Evolutionary conservation across 2,888 invertebrate genomes (phyloP).

Genomic region (Harpagoxenus sublaevis): DNA sequence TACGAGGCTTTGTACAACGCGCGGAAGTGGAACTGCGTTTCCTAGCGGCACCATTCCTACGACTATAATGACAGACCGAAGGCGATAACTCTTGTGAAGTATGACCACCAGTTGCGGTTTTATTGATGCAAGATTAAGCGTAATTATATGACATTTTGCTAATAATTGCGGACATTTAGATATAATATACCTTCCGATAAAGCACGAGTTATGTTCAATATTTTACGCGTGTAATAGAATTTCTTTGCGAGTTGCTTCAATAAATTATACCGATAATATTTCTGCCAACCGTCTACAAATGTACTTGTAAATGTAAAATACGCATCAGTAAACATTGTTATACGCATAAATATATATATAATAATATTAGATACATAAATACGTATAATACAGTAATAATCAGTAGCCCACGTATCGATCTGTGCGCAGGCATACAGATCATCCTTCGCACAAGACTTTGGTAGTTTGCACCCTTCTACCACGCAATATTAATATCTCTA

Average conservation of each 20-base stretch:
- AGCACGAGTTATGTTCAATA: not conserved
- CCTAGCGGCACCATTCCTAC: conserved; percentile 12
- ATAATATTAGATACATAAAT: conserved; percentile 1
- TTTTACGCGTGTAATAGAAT: conserved; percentile 3
- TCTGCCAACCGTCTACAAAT: not conserved
- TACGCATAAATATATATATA: not conserved
- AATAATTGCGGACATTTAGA: conserved; percentile 9
- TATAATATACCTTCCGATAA: conserved; percentile 22
- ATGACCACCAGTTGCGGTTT: conserved; percentile 16
- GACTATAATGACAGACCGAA: conserved; percentile 31
- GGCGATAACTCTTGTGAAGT: conserved; percentile 28
- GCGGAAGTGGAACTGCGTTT: conserved; percentile 5
- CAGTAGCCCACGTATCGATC: conserved; percentile 8
- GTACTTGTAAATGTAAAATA: not conserved
- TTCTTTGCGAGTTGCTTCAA: not conserved
- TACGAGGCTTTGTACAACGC: conserved; percentile 17
- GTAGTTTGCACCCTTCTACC: conserved; percentile 80
- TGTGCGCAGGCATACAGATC: conserved; percentile 57
- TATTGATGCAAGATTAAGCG: conserved; percentile 22
- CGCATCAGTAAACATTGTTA: not conserved
- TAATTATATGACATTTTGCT: conserved; percentile 17
- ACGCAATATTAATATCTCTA: conserved; percentile 85
- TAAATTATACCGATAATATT: conserved; percentile 5
- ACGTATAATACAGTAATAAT: not conserved
- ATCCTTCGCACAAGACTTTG: conserved; percentile 69